Conservation (phyloP, 2,888 invertebrate species). For the Ectobius pallidus region DNA sequence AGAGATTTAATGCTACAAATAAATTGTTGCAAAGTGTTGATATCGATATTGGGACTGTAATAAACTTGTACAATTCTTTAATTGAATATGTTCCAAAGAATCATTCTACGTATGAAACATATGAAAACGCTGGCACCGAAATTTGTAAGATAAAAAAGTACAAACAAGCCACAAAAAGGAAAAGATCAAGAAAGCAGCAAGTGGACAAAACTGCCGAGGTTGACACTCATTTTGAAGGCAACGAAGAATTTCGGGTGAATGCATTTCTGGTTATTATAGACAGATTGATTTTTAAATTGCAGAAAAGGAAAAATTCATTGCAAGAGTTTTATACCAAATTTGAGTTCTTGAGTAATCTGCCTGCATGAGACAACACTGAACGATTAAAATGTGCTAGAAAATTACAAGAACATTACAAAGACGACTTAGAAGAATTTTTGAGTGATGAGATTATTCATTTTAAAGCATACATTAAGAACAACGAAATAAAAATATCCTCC, state of each 20-base stretch:
- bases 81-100: too few species aligned
- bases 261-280: not conserved
- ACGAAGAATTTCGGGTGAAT: not conserved
- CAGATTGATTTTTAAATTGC: not conserved
- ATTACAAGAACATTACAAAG: not conserved
- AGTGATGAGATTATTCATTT: too few species aligned
- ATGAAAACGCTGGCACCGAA: slow-evolving; percentile 8
- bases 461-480: too few species aligned
- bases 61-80: not conserved
- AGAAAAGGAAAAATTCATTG: not conserved
- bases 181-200: too few species aligned
- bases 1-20: too few species aligned
- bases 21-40: slow-evolving; percentile 9
- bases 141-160: not conserved
- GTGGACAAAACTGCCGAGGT: too few species aligned
- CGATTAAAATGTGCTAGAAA: not conserved
- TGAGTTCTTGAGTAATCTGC: not conserved
- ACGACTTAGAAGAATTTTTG: too few species aligned
- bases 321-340: not conserved
- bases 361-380: not conserved
- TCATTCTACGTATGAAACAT: not conserved
- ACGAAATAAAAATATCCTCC: too few species aligned
- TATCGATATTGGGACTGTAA: too few species aligned
- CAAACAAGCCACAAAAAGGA: too few species aligned
- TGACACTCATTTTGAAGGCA: too few species aligned